Base-by-base conservation (phyloP, 1,140 invertebrate species). In the Drosophila sulfurigaster region DNA sequence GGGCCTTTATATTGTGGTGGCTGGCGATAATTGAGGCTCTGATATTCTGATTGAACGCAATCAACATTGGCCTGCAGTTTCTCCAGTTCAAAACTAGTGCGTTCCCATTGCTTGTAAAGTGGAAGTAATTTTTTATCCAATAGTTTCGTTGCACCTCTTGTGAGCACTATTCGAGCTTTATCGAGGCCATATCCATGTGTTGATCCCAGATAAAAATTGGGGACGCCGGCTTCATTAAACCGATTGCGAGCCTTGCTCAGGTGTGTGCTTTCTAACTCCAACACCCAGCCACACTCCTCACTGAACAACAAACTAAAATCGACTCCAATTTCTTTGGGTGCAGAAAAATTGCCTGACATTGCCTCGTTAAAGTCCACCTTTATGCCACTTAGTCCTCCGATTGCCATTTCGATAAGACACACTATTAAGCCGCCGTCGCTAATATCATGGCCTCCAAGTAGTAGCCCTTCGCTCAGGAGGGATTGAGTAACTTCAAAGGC, bases 361-460 rank as follows among this genome's bases (percentile, higher is more conserved):
- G 75, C 56, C n/a, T 75, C 57, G 1, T 86, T 89, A 16, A 97
- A 90, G 75, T 97, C 94, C 0, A 98, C 89, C 7, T 95, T 88
- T 1, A 98, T 82, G 4, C 98, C 98, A 88, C 96, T 95, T 63
- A 99, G 94, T 58, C 98, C 98, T 74, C 95, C 98, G 91, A 99
- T 98, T 32, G 96, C 96, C 98, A 99, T 99, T 94, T 99, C 99
- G 38, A 99, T 86, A 0, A 98, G 85, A 88, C 97, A 98, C 0
- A 96, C 97, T 32, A 99, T 94, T 3, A 99, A 93, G 25, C 99
- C 99, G 43, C 99, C 99, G 93, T 99, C 99, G 92, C 98, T 99
- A 1, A 99, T 94, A 93, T 99, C 99, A 92, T 99, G 99, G 1
- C 98, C 98, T n/a, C 98, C 94, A 11, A 96, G 92, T 6, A 99